Percentiles rank a stretch among this genome's conserved stretches.
phyloP scores from a whole-genome alignment of 1,140 invertebrate species.

The Belonocnema kinseyi region DNA sequence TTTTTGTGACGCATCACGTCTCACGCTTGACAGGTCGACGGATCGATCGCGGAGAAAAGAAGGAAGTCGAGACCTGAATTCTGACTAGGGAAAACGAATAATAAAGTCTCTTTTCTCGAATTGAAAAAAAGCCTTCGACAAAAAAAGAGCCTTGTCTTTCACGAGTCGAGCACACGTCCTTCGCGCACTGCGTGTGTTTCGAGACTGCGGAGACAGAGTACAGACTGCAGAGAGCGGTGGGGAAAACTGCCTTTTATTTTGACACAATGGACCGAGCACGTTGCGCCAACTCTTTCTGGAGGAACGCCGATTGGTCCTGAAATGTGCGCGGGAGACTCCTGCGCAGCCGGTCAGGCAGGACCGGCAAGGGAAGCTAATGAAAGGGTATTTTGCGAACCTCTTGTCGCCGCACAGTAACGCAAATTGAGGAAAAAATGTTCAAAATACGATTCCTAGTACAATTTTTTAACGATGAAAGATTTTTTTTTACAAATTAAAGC shows the following conservation, averaged over 20 bases:
- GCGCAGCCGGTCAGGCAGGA: slow-evolving; percentile 32
- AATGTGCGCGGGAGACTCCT: slow-evolving; percentile 50
- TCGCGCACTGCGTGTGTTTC: slow-evolving; percentile 46
- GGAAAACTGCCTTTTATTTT: slow-evolving; percentile 57
- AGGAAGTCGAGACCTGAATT: not conserved
- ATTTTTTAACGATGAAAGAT: no score
- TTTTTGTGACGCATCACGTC: slow-evolving; percentile 19
- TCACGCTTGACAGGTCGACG: slow-evolving; percentile 2
- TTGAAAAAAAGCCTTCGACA: not conserved
- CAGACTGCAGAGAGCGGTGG: slow-evolving; percentile 48
- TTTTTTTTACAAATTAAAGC: no score
- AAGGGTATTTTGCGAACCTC: not conserved
- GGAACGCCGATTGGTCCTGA: not conserved
- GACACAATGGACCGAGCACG: slow-evolving; percentile 15
- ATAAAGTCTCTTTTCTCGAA: not conserved
- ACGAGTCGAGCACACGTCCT: slow-evolving; percentile 35
- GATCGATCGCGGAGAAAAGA: slow-evolving; percentile 15
- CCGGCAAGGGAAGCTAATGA: not conserved
- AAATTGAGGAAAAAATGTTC: no score
- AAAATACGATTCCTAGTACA: no score
- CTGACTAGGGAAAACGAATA: not conserved
- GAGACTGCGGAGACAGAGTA: slow-evolving; percentile 41
- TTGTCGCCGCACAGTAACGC: no score
- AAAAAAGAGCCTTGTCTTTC: not conserved
- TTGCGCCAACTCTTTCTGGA: slow-evolving; percentile 1